Conservation (phyloP, 2,888 invertebrate genomes). For the Dendrolimus pini region DNA sequence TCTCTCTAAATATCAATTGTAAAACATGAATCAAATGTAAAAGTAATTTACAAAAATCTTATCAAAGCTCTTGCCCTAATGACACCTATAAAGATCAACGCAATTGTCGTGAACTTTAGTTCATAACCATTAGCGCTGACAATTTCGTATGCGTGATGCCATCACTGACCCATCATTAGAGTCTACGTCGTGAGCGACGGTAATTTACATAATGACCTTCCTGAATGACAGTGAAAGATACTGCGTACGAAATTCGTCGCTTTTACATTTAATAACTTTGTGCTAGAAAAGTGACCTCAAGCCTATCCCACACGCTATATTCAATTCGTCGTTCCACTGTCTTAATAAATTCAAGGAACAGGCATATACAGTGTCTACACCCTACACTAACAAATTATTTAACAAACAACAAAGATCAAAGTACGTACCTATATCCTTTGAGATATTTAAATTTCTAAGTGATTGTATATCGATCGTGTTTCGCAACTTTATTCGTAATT, state of each 20-base stretch:
- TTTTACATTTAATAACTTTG: slow-evolving; percentile 24
- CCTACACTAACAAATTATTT: neutral
- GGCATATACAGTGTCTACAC: neutral
- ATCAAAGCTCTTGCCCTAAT: slow-evolving; percentile 12
- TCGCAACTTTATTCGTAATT: no score
- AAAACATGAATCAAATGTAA: slow-evolving; percentile 4
- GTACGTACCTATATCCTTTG: slow-evolving; percentile 5
- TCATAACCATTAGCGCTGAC: slow-evolving; percentile 36
- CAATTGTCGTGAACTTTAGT: slow-evolving; percentile 14
- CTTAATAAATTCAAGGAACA: neutral
- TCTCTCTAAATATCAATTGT: no score
- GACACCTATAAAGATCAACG: slow-evolving; percentile 26
- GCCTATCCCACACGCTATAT: no score
- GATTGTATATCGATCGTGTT: neutral
- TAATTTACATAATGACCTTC: slow-evolving; percentile 49
- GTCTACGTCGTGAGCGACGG: slow-evolving; percentile 20
- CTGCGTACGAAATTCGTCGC: slow-evolving; percentile 22
- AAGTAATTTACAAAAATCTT: slow-evolving; percentile 10
- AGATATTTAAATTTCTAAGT: neutral
- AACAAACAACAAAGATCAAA: neutral
- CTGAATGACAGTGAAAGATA: slow-evolving; percentile 41
- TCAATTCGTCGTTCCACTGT: neutral
- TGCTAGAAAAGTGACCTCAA: neutral
- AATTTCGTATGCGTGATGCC: slow-evolving; percentile 36
- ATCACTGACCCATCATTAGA: slow-evolving; percentile 39